phyloP scores from a whole-genome alignment of 2,888 invertebrate genomes.

The Platycnemis pennipes region DNA sequence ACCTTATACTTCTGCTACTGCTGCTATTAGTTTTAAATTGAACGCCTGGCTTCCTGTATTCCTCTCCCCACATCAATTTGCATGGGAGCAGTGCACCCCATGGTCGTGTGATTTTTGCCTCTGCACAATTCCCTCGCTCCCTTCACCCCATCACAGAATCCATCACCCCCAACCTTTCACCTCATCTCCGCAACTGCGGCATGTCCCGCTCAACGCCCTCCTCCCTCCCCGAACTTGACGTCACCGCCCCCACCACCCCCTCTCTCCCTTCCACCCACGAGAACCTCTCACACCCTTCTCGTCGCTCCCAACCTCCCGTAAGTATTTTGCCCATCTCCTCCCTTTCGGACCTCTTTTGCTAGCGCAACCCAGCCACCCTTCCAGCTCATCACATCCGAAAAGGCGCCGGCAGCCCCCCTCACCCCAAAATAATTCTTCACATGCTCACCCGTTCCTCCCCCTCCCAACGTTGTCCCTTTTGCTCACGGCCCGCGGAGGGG shows the following conservation, averaged over 20 bases:
- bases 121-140: neutral
- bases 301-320: too few relatives aligned
- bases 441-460: neutral
- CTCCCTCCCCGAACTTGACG: neutral
- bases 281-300: neutral
- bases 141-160: neutral
- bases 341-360: neutral
- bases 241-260: neutral
- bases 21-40: too few relatives aligned
- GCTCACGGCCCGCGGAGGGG: neutral
- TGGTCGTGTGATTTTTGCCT: neutral
- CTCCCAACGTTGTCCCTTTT: neutral
- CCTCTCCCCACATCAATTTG: neutral
- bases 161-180: neutral
- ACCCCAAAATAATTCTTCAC: neutral
- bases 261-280: neutral
- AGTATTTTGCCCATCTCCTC: neutral
- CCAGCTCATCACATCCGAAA: neutral
- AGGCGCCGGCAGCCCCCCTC: neutral
- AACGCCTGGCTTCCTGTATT: too few relatives aligned
- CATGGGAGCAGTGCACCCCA: neutral
- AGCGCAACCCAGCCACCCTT: neutral
- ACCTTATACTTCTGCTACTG: too few relatives aligned
- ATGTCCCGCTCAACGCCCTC: neutral
- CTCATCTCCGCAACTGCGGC: neutral